Percentiles rank a stretch among this genome's conserved stretches.
These are phyloP conservation scores for Cervus canadensis DNA, from an alignment of 2,113 vertebrate species.

Conservation along the genomic window DNA sequence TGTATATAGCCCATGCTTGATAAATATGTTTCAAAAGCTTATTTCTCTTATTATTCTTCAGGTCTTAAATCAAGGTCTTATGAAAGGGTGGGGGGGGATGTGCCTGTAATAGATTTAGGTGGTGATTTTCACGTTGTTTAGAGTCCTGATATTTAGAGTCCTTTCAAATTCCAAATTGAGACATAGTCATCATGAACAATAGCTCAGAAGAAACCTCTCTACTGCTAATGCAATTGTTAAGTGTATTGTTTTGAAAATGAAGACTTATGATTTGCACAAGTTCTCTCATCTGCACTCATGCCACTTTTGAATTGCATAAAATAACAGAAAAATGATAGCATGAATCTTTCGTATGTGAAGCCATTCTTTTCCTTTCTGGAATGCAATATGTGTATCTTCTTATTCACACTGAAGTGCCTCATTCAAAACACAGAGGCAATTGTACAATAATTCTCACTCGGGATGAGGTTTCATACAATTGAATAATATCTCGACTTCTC, in stretches of 20 bases:
- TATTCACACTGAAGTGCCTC: conserved; percentile 59
- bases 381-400: conserved; percentile 46
- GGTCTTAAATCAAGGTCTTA: conserved; percentile 42
- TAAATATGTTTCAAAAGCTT: conserved; percentile 42
- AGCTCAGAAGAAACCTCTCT: conserved; percentile 57
- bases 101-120: conserved; percentile 4
- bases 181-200: conserved; percentile 57
- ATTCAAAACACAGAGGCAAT: conserved; percentile 61
- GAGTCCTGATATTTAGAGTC: conserved; percentile 41
- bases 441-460: conserved; percentile 47
- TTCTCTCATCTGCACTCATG: conserved; percentile 50
- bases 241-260: conserved; percentile 67
- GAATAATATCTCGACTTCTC: conserved; percentile 41
- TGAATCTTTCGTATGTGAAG: conserved; percentile 38
- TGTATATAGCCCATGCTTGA: conserved; percentile 31
- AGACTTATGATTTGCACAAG: conserved; percentile 55
- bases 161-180: conserved; percentile 53
- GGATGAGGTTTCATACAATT: background rate
- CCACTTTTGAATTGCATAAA: conserved; percentile 64
- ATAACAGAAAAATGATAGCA: conserved; percentile 55
- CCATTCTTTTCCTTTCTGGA: conserved; percentile 49
- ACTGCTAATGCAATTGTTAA: conserved; percentile 64
- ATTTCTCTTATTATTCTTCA: conserved; percentile 52
- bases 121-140: conserved; percentile 41
- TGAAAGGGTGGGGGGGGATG: background rate